phyloP scores from a whole-genome alignment of 2,797 vertebrate species.

The Rallus crepitans region DNA sequence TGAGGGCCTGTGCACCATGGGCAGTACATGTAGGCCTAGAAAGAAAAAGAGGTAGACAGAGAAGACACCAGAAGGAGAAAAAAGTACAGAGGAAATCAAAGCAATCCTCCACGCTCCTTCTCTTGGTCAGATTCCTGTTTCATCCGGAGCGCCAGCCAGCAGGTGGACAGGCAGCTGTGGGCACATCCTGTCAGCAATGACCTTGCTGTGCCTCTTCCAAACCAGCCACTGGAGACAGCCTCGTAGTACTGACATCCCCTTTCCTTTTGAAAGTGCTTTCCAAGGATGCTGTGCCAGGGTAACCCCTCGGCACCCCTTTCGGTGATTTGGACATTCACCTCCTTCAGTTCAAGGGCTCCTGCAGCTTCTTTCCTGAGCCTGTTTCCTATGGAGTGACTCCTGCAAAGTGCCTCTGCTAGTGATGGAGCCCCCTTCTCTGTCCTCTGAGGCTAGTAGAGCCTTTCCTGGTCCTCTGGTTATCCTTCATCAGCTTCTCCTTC shows the following conservation, averaged over 20 bases:
- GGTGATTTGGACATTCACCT: not conserved
- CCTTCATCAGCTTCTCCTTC: constrained; percentile 37
- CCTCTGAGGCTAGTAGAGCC: not conserved
- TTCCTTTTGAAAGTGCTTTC: not conserved
- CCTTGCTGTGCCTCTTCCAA: not conserved
- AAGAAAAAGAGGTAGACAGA: constrained; percentile 37
- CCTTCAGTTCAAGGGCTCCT: not conserved
- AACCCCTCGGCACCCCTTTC: not conserved
- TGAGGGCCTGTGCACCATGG: not conserved
- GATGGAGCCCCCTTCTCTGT: not conserved
- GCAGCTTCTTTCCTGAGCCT: not conserved
- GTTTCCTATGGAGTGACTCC: not conserved
- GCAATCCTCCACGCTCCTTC: not conserved
- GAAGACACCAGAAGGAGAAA: constrained; percentile 26
- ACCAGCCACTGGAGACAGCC: not conserved
- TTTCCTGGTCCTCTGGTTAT: constrained; percentile 34
- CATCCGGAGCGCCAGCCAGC: not conserved
- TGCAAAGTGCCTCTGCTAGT: not conserved
- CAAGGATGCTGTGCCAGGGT: not conserved
- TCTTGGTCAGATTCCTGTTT: not conserved
- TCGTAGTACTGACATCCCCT: not conserved
- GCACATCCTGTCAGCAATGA: not conserved
- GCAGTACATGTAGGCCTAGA: not conserved
- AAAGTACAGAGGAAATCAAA: not conserved
- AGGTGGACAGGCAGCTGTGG: rapidly evolving